Evolutionary conservation across 2,888 invertebrate genomes (phyloP), one percentile per base, ranked within the genome.

Genomic region (Trilocha varians): DNA sequence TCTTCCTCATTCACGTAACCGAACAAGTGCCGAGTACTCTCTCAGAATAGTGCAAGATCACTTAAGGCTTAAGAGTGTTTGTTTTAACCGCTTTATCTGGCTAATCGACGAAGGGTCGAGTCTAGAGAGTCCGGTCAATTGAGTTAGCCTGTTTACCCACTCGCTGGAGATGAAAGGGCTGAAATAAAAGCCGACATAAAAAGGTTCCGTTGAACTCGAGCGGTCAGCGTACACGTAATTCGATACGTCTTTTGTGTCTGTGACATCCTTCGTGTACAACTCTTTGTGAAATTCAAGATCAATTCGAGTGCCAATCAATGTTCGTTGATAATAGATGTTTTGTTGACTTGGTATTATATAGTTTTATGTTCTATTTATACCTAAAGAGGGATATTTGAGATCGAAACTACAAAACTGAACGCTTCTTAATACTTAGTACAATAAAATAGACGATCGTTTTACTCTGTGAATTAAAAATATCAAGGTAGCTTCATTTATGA

Each of bases 91-190:
- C 48, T 55, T 57, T 55, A 64, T 55, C 47, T 47, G 46, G 54
- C 49, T 64, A 67, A 65, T 65, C 59, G 60, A 47, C 36, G 49
- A 56, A 53, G 55, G 59, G 57, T 59, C 53, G 52, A 52, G 53
- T 53, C 45, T 52, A 42, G 44, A 51, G 52, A 46, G 43, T 46
- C 49, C 49, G 53, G 56, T 57, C 61, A 59, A 66, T 65, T 55
- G 53, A 57, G 57, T 57, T 54, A 54, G 56, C 52, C 48, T 58
- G 57, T 59, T 57, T 57, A 49, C 59, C 47, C 47, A 47, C 39
- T 47, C 48, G 39, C 48, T 52, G 44, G 43, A 53, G 50, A 49
- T 47, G 43, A 48, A 49, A 47, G 47, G 52, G 51, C 41, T 49
- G 35, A 43, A 55, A 48, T 52, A 39, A 39, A 39, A 38, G 37